Conservation (phyloP, 1,140 invertebrate species). For the Drosophila azteca region DNA sequence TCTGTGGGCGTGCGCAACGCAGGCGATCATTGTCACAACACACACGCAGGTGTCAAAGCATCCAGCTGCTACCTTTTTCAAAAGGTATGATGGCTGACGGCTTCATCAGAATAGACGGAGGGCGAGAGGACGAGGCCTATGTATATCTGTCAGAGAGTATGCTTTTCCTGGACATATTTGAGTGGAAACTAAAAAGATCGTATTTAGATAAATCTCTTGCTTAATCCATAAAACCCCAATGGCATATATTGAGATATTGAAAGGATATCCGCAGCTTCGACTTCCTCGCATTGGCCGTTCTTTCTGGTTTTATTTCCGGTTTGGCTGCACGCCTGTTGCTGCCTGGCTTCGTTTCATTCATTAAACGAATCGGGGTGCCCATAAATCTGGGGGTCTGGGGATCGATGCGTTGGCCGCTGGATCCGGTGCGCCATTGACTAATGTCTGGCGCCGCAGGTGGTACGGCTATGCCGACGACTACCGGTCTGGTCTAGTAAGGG, state of each 20-base stretch:
- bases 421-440: conserved; percentile 30
- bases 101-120: too few relatives aligned
- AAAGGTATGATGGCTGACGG: too few relatives aligned
- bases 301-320: too few relatives aligned
- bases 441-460: conserved; percentile 48
- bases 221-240: too few relatives aligned
- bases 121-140: too few relatives aligned
- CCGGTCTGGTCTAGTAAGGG: conserved; percentile 1
- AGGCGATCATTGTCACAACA: conserved; percentile 76
- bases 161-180: too few relatives aligned
- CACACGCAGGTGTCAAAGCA: conserved; percentile 77
- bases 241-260: too few relatives aligned
- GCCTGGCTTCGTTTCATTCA: conserved; percentile 63
- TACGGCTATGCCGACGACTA: conserved; percentile 32
- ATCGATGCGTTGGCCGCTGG: conserved; percentile 49
- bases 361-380: conserved; percentile 68
- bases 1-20: conserved; percentile 65
- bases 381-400: conserved; percentile 56
- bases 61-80: conserved; percentile 33
- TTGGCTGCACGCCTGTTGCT: not conserved
- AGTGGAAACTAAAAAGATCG: too few relatives aligned
- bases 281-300: too few relatives aligned
- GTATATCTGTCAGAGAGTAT: too few relatives aligned
- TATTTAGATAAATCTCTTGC: too few relatives aligned
- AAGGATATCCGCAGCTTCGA: too few relatives aligned